Conservation (phyloP, 2,797 vertebrate genomes). For the Enteromius treurensis region DNA sequence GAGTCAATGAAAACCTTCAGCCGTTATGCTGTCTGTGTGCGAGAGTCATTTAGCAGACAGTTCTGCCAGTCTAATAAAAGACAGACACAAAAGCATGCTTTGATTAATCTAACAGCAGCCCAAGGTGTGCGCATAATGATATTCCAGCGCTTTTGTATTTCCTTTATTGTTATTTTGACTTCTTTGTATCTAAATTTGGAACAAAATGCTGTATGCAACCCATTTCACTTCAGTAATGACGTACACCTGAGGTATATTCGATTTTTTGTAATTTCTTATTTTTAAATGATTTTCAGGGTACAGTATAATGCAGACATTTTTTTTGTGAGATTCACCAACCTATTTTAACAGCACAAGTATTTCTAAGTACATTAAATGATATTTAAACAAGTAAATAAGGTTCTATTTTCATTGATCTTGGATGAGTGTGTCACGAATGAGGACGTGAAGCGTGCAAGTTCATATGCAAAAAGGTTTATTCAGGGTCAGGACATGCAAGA, state of each 20-base stretch:
- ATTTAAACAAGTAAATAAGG: background rate
- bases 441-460: too few species aligned
- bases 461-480: too few species aligned
- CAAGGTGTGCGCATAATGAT: conserved; percentile 1
- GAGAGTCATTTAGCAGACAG: conserved; percentile 18
- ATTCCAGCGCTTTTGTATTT: background rate
- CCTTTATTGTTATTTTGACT: conserved; percentile 24
- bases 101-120: conserved; percentile 10
- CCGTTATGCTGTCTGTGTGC: background rate
- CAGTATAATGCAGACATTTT: background rate
- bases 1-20: conserved; percentile 32
- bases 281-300: background rate
- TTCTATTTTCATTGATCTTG: background rate
- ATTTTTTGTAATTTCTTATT: background rate
- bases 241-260: background rate
- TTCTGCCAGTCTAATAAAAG: conserved; percentile 27
- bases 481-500: too few species aligned
- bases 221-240: background rate
- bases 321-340: background rate
- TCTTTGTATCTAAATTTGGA: conserved; percentile 12
- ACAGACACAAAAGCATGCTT: conserved; percentile 26
- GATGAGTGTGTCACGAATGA: background rate
- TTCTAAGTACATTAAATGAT: background rate
- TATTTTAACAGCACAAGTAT: background rate
- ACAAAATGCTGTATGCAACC: background rate